Base-by-base conservation (phyloP, 2,113 vertebrate genomes). In the Motacilla alba region DNA sequence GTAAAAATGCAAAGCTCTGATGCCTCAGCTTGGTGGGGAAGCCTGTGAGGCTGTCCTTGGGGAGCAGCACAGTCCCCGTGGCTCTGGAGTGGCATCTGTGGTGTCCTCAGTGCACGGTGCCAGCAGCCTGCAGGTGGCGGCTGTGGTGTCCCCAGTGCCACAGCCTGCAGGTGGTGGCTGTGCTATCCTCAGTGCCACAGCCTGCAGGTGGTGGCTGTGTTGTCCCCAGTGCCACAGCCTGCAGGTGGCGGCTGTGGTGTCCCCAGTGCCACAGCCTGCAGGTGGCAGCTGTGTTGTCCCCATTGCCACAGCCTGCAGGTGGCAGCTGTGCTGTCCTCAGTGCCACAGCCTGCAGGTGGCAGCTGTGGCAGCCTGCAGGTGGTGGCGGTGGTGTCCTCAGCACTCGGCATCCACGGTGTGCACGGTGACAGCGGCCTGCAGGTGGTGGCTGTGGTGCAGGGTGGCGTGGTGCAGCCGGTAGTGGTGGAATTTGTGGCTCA, bases 351-450 rank as follows among this genome's bases (percentile, higher is more conserved):
- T 43, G 50, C 69, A 70, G 67, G 67, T 9, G 27, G 19, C 30
- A n/a, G 7, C 68, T 9, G 47, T 16, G 47, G 3, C 44, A 46
- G 44, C 44, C 44, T 46, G 44, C 44, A 46, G 44, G 19, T 20
- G 44, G 44, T 20, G 8, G 4, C 44, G 8, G 44, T 20, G 27
- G 1, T 21, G n/a, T 27, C 94, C 93, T 99, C 98, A 99, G 98
- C 99, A 99, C 62, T 99, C 99, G 0, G 99, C 99, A 8, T 99
- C 99, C 89, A 99, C 99, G 2, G 98, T 99, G 98, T 99, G 99
- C 68, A 99, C 99, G 4, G 99, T 99, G 96, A 99, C 99, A 0
- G 99, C 99, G 0, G 99, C 99, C 97, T 99, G 99, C 46, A 99
- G 96, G 93, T 99, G 99, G 97, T 99, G 99, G 84, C 98, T 98